Percentiles rank a stretch among this genome's conserved stretches.
phyloP scores from a whole-genome alignment of 2,888 invertebrate species.

The Chironomus tentans region DNA sequence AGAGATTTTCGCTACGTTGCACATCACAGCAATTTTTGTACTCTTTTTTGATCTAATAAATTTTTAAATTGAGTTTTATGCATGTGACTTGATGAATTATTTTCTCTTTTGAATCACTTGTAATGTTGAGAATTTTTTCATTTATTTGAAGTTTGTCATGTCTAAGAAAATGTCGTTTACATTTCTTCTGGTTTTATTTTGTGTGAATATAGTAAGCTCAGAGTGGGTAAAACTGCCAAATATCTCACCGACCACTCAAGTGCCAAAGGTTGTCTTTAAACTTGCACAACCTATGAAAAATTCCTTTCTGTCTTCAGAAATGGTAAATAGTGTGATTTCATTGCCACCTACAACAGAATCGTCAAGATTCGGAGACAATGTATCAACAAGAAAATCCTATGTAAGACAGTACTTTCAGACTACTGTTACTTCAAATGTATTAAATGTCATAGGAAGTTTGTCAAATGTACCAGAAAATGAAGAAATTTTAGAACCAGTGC shows the following conservation, averaged over 20 bases:
- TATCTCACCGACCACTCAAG: neutral
- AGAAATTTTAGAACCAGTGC: neutral
- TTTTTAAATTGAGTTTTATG: conserved; percentile 20
- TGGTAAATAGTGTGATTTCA: neutral
- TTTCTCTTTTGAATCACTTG: neutral
- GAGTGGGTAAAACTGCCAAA: neutral
- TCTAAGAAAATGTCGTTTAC: neutral
- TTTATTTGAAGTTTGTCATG: neutral
- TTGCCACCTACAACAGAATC: neutral
- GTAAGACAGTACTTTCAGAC: neutral
- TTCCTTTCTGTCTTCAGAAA: neutral
- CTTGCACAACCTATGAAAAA: neutral
- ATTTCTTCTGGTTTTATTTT: neutral
- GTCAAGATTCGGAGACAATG: neutral
- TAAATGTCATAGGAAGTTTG: neutral
- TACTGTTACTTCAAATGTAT: neutral
- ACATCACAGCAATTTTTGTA: neutral
- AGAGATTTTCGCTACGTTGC: neutral
- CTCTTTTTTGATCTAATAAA: conserved; percentile 26
- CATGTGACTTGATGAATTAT: neutral
- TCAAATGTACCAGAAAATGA: neutral
- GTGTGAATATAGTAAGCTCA: neutral
- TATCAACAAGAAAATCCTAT: neutral
- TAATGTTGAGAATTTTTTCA: neutral
- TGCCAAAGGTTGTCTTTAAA: neutral